Conservation (phyloP, 2,113 vertebrate genomes). For the Hypomesus transpacificus region DNA sequence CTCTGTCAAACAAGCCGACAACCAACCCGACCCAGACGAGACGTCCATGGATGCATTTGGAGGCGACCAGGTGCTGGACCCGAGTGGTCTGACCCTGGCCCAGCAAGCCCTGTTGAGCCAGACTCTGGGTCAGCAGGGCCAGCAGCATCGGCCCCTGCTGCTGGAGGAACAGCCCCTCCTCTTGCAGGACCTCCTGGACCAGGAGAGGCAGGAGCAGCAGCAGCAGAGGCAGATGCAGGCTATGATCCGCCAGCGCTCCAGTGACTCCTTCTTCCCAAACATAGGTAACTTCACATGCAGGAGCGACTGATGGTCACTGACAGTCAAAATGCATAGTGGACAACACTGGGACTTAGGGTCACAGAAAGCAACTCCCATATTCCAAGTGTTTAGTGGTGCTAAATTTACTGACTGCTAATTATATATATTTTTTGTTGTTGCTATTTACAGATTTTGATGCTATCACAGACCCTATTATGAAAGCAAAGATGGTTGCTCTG, state of each 20-base stretch:
- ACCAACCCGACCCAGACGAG: constrained; percentile 72
- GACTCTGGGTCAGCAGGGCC: constrained; percentile 68
- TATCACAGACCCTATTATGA: constrained; percentile 98
- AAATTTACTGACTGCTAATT: no score
- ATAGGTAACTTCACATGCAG: constrained; percentile 77
- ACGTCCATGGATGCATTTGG: constrained; percentile 61
- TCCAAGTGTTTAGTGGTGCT: no score
- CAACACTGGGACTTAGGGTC: no score
- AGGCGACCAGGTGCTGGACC: constrained; percentile 59
- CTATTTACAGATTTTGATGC: constrained; percentile 88
- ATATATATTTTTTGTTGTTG: not conserved
- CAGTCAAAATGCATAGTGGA: not conserved
- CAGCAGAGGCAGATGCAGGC: constrained; percentile 98
- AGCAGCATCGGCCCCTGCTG: constrained; percentile 82
- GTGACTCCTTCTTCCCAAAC: constrained; percentile 91
- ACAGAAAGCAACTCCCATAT: no score
- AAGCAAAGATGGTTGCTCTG: constrained; percentile 98
- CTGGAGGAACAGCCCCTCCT: constrained; percentile 94
- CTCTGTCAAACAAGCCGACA: constrained; percentile 66
- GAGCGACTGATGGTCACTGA: not conserved
- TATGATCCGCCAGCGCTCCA: constrained; percentile 94
- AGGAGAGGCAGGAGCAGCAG: constrained; percentile 96
- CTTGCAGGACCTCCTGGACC: constrained; percentile 93
- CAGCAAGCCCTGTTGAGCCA: constrained; percentile 78
- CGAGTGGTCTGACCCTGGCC: constrained; percentile 52